Evolutionary conservation across 2,888 invertebrate species (phyloP).

Genomic region (Lasioglossum malachurum): DNA sequence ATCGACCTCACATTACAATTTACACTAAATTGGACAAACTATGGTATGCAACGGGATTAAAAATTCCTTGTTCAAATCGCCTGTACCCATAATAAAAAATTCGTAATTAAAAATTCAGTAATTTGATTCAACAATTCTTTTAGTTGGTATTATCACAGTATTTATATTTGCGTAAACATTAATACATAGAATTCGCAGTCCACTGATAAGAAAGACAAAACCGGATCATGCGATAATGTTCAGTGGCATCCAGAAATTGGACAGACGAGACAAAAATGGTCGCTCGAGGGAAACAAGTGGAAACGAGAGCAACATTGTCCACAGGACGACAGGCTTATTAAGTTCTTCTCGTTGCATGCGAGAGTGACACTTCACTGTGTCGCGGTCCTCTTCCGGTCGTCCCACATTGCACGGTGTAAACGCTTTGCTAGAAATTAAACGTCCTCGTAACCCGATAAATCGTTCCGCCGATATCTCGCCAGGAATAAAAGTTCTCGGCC

Average conservation of each 20-base stretch:
- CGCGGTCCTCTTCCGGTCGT: conserved; percentile 20
- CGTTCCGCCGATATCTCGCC: conserved; percentile 63
- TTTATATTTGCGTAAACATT: not conserved
- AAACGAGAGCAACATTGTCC: conserved; percentile 2
- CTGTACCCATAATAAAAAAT: too few relatives aligned
- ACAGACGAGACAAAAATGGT: not conserved
- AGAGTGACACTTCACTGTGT: conserved; percentile 38
- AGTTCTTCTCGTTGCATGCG: conserved; percentile 20
- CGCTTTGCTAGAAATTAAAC: conserved; percentile 69
- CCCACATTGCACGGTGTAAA: conserved; percentile 45
- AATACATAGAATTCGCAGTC: not conserved
- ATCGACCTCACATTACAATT: too few relatives aligned
- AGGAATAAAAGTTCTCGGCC: conserved; percentile 69
- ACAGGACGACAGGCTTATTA: not conserved
- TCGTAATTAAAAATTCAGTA: too few relatives aligned
- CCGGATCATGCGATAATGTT: not conserved
- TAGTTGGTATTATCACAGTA: not conserved
- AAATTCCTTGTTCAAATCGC: too few relatives aligned
- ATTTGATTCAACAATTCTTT: too few relatives aligned
- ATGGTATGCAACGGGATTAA: too few relatives aligned
- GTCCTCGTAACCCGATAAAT: conserved; percentile 72
- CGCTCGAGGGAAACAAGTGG: not conserved
- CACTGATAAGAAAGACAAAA: not conserved
- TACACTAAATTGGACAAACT: too few relatives aligned
- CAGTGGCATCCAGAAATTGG: not conserved